phyloP scores from a whole-genome alignment of 2,113 vertebrate species.

The Pachypanchax playfairii region DNA sequence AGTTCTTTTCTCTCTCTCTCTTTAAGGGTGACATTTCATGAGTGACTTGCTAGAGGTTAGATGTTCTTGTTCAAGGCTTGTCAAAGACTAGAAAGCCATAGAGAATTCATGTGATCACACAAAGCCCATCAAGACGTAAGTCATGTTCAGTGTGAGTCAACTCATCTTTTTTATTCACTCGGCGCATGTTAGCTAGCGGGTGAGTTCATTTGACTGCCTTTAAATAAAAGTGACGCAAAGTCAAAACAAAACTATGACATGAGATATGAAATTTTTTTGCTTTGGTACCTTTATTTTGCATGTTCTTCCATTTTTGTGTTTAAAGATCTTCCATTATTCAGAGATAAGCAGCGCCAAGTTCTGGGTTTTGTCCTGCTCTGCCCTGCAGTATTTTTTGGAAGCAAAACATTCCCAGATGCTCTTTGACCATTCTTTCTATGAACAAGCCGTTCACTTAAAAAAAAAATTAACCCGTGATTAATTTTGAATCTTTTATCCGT shows the following conservation, averaged over 20 bases:
- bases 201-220: constrained; percentile 55
- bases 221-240: constrained; percentile 66
- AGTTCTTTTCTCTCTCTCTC: no score
- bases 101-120: constrained; percentile 27
- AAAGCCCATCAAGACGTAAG: constrained; percentile 29
- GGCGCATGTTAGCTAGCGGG: constrained; percentile 40
- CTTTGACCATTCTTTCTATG: constrained; percentile 45
- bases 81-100: constrained; percentile 28
- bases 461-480: constrained; percentile 37
- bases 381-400: constrained; percentile 44
- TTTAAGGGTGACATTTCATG: constrained; percentile 48
- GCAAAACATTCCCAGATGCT: constrained; percentile 54
- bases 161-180: constrained; percentile 37
- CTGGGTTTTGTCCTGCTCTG: constrained; percentile 34
- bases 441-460: constrained; percentile 38
- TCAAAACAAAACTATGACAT: constrained; percentile 68
- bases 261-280: constrained; percentile 39
- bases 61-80: constrained; percentile 35
- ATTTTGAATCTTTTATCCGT: constrained; percentile 56
- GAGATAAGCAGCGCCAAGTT: constrained; percentile 63
- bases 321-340: constrained; percentile 67
- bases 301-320: constrained; percentile 64
- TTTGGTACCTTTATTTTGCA: constrained; percentile 39
- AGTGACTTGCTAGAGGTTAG: constrained; percentile 40
- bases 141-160: constrained; percentile 39